Base-by-base conservation (phyloP, 2,113 vertebrate genomes). In the rat (Rattus norvegicus) region DNA sequence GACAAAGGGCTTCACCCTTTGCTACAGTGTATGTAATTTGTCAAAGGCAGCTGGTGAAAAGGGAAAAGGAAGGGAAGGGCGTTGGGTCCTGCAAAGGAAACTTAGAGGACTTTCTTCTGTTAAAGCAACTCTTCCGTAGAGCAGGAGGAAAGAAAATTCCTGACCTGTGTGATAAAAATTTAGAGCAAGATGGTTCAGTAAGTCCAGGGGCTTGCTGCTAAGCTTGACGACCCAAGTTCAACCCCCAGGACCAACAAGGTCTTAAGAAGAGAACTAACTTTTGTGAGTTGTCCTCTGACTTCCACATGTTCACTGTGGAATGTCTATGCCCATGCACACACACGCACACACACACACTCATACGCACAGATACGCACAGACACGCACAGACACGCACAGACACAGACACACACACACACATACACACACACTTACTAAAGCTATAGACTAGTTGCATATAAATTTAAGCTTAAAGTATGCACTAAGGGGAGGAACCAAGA, bases 1-100 rank as follows among this genome's bases (percentile, higher is more conserved):
- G 77, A 97, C 95, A 92, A 95, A 89, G 83, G 92, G 63, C 72
- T 97, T 91, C 33, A 72, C 77, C 94, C 96, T 95, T 49, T 24
- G 88, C 81, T 86, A 67, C 70, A 19, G 73, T 77, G 73, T 13
- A 12, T 84, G 54, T 91, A 91, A 97, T 97, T 65, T 93, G 77
- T 97, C 89, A 61, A 94, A 97, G 96, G 89, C 93, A 95, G 92
- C 94, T 89, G 88, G 92, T 7, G 65, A 65, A 2, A 36, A 87
- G 91, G 20, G 88, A 95, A 56, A 86, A 9, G 54, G 63, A 17
- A 39, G 70, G 79, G 61, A 54, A 47, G 47, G n/a, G 24, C 20
- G 49, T 39, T 59, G 5, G 88, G 59, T 87, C 65, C 28, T 52
- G 12, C 33, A 65, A 92, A 88, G 30, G 11, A 43, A 63, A 72